phyloP scores from a whole-genome alignment of 2,888 invertebrate genomes.

The Aphodius granarius region DNA sequence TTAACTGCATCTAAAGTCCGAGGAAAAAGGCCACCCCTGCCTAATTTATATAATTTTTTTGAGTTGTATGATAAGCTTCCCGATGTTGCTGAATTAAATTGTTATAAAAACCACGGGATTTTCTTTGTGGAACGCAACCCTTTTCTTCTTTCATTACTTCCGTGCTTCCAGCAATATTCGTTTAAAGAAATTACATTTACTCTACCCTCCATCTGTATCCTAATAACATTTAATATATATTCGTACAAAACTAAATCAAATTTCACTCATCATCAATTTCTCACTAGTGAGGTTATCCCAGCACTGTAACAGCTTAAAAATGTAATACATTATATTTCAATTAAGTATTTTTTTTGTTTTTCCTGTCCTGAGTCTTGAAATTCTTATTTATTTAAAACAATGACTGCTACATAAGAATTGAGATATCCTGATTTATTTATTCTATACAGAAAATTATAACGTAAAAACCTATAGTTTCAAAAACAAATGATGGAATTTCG shows the following conservation, averaged over 20 bases:
- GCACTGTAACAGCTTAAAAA: neutral
- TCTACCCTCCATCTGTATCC: neutral
- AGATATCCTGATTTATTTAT: too few species aligned
- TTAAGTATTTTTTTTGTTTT: neutral
- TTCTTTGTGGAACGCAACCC: conserved; percentile 27
- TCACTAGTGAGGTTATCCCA: neutral
- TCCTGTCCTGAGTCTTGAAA: too few species aligned
- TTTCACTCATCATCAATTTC: neutral
- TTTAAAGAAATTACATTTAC: neutral
- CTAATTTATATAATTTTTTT: conserved; percentile 44
- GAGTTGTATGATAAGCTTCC: conserved; percentile 47
- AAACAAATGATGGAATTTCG: too few species aligned
- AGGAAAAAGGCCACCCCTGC: conserved; percentile 42
- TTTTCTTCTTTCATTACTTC: conserved; percentile 8
- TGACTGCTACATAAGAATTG: too few species aligned
- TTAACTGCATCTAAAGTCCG: conserved; percentile 41
- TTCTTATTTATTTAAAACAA: too few species aligned
- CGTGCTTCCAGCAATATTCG: conserved; percentile 13
- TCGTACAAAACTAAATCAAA: conserved; percentile 2
- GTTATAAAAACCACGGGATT: conserved; percentile 43
- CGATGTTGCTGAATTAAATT: conserved; percentile 50
- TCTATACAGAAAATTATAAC: too few species aligned
- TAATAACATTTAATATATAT: neutral
- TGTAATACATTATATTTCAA: neutral
- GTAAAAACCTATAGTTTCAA: too few species aligned